Base-by-base conservation (phyloP, 2,797 vertebrate species). In the Cheirogaleus major region DNA sequence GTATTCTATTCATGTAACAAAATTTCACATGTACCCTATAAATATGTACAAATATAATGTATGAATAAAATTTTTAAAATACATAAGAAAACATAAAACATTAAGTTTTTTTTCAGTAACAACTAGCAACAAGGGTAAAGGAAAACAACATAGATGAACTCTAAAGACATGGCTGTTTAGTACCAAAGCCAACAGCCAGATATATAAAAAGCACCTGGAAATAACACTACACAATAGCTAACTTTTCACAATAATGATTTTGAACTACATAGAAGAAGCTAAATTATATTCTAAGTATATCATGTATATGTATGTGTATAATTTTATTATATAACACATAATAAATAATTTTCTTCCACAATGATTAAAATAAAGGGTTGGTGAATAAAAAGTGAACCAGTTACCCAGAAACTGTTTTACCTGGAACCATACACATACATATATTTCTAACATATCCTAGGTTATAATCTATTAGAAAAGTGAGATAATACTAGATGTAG, bases 261-360 rank as follows among this genome's bases (percentile, higher is more conserved):
- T 73, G 55, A 73, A 83, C n/a, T 63, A n/a, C 25, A 92, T 11
- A 73, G 57, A 83, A 79, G 80, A 61, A 52, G 45, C 20, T 76
- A 65, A 84, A 65, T 41, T 85, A n/a, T 76, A 30, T 67, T 41
- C 45, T 59, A 27, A 92, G 59, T 59, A 70, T 17, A 59, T 52
- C 10, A 52, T 23, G 14, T 22, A 15, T 89, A 35, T 41, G 18
- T 25, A 57, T 41, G 14, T 5, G 13, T 50, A 22, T 48, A 75
- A 45, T 79, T 78, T 65, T 89, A 55, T 73, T 78, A 73, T 11
- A 4, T 43, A 89, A 92, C 30, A 84, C 9, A 69, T 27, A 90
- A 75, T 70, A 30, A 86, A 75, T 76, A 30, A 86, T n/a, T 92
- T 85, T 96, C 38, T 95, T 57, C 41, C n/a, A 43, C n/a, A 67